phyloP scores from a whole-genome alignment of 2,888 invertebrate species.

The Caenorhabditis angaria region DNA sequence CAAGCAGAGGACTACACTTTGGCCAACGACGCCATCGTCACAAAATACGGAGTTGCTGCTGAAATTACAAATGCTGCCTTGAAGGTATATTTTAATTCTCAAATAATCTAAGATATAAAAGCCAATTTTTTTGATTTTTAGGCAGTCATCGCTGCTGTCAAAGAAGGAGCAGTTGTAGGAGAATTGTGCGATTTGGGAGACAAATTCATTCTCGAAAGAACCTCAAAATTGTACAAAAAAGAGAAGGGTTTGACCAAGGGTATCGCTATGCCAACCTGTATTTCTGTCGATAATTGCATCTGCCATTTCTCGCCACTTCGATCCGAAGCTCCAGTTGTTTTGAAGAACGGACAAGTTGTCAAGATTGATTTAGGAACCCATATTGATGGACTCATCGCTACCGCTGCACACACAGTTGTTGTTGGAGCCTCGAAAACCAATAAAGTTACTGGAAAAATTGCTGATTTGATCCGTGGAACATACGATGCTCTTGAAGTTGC shows the following conservation, averaged over 20 bases:
- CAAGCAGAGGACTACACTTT: constrained; percentile 79
- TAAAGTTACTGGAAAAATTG: constrained; percentile 85
- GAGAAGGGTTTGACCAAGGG: constrained; percentile 94
- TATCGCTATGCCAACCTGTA: constrained; percentile 97
- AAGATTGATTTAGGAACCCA: constrained; percentile 95
- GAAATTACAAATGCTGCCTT: constrained; percentile 86
- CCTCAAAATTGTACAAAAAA: constrained; percentile 94
- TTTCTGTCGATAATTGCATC: constrained; percentile 97
- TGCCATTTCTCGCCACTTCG: constrained; percentile 97
- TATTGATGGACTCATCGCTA: constrained; percentile 97
- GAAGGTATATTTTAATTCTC: no score
- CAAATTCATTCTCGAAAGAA: constrained; percentile 86
- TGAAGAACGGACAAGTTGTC: constrained; percentile 86
- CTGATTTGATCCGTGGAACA: constrained; percentile 93
- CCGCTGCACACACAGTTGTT: constrained; percentile 93
- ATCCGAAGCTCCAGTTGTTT: constrained; percentile 79
- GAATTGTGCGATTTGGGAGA: constrained; percentile 93
- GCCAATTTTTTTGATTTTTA: constrained; percentile 23
- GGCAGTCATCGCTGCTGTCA: constrained; percentile 81
- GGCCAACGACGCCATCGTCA: constrained; percentile 96
- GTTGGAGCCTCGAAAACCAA: constrained; percentile 80
- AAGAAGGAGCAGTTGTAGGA: constrained; percentile 86
- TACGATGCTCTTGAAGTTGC: constrained; percentile 95
- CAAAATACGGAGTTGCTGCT: constrained; percentile 99
- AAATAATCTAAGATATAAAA: not conserved